Percentiles rank a stretch among this genome's conserved stretches.
phyloP scores from a whole-genome alignment of 2,797 vertebrate genomes.

The Etheostoma nigrum region DNA sequence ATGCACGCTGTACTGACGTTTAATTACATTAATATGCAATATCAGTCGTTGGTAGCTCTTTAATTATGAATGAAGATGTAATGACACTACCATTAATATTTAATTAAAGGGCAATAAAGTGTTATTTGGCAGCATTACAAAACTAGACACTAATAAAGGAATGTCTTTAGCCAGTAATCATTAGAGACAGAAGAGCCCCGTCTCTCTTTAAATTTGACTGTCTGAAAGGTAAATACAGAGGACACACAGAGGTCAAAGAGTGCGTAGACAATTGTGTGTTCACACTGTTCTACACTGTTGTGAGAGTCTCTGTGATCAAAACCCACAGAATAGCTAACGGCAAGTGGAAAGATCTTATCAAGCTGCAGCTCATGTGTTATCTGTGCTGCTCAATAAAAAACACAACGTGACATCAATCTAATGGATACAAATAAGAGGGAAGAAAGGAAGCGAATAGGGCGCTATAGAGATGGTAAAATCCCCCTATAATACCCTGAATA shows the following conservation, averaged over 20 bases:
- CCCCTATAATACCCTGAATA: conserved; percentile 16
- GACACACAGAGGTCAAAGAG: conserved; percentile 68
- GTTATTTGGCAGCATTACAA: conserved; percentile 89
- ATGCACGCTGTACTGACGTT: conserved; percentile 67
- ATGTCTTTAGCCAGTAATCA: conserved; percentile 81
- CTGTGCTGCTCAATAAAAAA: conserved; percentile 42
- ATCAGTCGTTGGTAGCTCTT: conserved; percentile 85
- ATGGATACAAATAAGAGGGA: conserved; percentile 35
- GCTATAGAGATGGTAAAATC: conserved; percentile 53
- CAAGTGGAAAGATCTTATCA: conserved; percentile 28
- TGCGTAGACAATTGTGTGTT: conserved; percentile 49
- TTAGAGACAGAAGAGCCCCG: conserved; percentile 66
- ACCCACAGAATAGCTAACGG: conserved; percentile 19
- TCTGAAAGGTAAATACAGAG: conserved; percentile 68
- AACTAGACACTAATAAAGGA: conserved; percentile 87
- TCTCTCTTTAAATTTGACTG: conserved; percentile 73
- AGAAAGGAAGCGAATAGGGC: conserved; percentile 33
- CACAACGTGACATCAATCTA: conserved; percentile 44
- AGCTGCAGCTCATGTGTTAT: conserved; percentile 21
- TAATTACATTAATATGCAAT: conserved; percentile 90
- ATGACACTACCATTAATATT: conserved; percentile 88
- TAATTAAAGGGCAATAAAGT: conserved; percentile 91
- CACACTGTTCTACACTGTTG: conserved; percentile 5
- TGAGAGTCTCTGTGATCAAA: conserved; percentile 33
- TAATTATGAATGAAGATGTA: conserved; percentile 90